Percentiles rank a stretch among this genome's conserved stretches.
These are phyloP conservation scores for Drosophila fuyamai DNA, from an alignment of 1,140 invertebrate species.

Conservation along the genomic window DNA sequence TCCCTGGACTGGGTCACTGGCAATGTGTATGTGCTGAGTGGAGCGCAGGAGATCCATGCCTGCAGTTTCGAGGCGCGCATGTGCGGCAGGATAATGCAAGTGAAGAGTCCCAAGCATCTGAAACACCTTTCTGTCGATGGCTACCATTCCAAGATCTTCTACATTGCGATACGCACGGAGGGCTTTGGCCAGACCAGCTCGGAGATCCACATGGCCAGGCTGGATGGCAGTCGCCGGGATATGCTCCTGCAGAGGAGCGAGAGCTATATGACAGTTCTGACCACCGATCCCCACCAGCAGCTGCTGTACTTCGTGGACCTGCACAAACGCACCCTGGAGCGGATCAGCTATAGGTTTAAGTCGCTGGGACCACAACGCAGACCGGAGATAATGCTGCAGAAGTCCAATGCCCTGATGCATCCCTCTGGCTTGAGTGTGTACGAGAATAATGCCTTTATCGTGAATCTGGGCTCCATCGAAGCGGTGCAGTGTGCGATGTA, in stretches of 20 bases:
- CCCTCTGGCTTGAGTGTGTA: conserved; percentile 86
- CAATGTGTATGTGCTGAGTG: conserved; percentile 91
- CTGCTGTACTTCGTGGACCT: conserved; percentile 90
- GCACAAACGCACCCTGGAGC: conserved; percentile 87
- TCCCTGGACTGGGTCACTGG: conserved; percentile 90
- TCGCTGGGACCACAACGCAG: conserved; percentile 73
- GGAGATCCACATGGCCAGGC: conserved; percentile 87
- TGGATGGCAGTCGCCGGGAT: conserved; percentile 88
- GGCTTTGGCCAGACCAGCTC: conserved; percentile 84
- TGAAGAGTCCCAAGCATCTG: conserved; percentile 83
- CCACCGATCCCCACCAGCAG: conserved; percentile 88
- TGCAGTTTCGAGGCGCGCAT: conserved; percentile 86
- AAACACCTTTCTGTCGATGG: conserved; percentile 86
- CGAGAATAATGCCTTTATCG: conserved; percentile 87
- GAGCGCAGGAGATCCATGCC: conserved; percentile 85
- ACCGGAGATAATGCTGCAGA: conserved; percentile 85
- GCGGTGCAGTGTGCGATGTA: conserved; percentile 86
- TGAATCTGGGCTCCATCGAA: conserved; percentile 84
- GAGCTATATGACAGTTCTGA: conserved; percentile 88
- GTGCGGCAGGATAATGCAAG: conserved; percentile 87
- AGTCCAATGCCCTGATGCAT: conserved; percentile 84
- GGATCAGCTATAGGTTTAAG: conserved; percentile 87
- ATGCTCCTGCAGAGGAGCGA: conserved; percentile 77
- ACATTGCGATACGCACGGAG: conserved; percentile 84
- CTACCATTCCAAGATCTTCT: conserved; percentile 86